Percentiles rank a stretch among this genome's conserved stretches.
These are phyloP conservation scores for Temnopleurus reevesii DNA, from an alignment of 53 echinoderm and acorn worm species.

Conservation along the genomic window DNA sequence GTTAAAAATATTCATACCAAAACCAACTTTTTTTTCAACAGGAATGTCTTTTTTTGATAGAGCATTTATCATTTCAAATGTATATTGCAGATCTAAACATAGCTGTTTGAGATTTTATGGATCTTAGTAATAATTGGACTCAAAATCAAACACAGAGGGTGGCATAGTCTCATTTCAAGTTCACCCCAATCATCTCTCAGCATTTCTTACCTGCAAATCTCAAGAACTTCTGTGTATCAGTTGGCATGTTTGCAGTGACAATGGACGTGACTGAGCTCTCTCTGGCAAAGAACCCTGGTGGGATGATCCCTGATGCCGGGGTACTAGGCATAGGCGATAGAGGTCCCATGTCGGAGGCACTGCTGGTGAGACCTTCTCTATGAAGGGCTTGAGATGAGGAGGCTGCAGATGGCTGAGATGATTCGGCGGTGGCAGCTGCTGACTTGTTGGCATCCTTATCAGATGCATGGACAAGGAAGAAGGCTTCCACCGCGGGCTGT, in stretches of 20 bases:
- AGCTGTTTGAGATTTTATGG: no score
- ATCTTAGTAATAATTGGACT: no score
- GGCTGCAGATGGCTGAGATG: conserved; percentile 24
- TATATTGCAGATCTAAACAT: no score
- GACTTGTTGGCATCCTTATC: conserved; percentile 71
- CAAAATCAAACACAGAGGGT: no score
- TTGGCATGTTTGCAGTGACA: conserved; percentile 88
- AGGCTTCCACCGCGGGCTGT: conserved; percentile 97
- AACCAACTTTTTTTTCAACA: no score
- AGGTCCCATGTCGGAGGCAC: conserved; percentile 62
- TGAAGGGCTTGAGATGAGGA: conserved; percentile 30
- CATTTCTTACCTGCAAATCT: conserved; percentile 85
- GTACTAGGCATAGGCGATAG: conserved; percentile 69
- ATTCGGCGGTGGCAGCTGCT: not conserved
- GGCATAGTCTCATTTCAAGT: no score
- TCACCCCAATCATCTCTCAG: no score
- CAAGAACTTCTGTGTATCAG: conserved; percentile 95
- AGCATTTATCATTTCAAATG: no score
- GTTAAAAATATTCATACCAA: no score
- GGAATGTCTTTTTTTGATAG: no score
- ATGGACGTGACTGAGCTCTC: conserved; percentile 92
- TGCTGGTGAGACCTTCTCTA: conserved; percentile 55
- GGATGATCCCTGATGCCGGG: conserved; percentile 53
- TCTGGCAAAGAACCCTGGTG: conserved; percentile 82
- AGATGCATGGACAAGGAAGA: conserved; percentile 96